Percentiles rank a stretch among this genome's conserved stretches.
These are phyloP conservation scores for Acleris literana DNA, from an alignment of 2,888 invertebrate species.

Conservation along the genomic window DNA sequence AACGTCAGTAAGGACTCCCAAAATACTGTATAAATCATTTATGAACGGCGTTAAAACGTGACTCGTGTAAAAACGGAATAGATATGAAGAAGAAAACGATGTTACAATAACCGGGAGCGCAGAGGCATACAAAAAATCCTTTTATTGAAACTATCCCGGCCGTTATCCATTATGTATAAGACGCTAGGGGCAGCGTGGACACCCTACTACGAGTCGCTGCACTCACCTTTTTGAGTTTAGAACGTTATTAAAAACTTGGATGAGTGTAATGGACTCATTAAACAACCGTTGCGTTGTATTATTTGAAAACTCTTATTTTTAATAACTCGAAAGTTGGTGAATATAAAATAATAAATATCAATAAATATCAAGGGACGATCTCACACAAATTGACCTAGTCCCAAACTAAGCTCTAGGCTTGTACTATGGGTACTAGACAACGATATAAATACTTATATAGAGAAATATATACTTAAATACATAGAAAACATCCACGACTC, in stretches of 20 bases:
- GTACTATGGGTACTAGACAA: too few species aligned
- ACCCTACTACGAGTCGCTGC: constrained; percentile 29
- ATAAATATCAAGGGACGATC: too few species aligned
- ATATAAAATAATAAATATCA: too few species aligned
- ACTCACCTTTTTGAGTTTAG: not conserved
- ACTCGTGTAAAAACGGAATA: constrained; percentile 68
- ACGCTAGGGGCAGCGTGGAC: constrained; percentile 45
- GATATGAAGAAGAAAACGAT: constrained; percentile 58
- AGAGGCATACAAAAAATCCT: constrained; percentile 76
- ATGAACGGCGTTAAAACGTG: constrained; percentile 60
- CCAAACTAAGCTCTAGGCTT: too few species aligned
- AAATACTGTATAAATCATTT: constrained; percentile 35
- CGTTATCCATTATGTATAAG: constrained; percentile 81
- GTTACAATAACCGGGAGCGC: constrained; percentile 69
- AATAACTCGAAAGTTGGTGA: too few species aligned
- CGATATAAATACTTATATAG: too few species aligned
- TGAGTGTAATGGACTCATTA: too few species aligned
- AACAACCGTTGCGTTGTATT: too few species aligned
- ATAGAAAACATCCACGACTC: too few species aligned
- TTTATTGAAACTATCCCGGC: constrained; percentile 79
- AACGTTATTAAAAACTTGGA: too few species aligned
- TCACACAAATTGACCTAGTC: too few species aligned
- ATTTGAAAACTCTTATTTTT: not conserved
- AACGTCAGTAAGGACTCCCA: constrained; percentile 25
- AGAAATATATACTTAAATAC: too few species aligned